Evolutionary conservation across 37 sponge, comb jelly and placozoan genomes (phyloP), one percentile per base, ranked within the genome.

Genomic region (Oopsacas minuta): DNA sequence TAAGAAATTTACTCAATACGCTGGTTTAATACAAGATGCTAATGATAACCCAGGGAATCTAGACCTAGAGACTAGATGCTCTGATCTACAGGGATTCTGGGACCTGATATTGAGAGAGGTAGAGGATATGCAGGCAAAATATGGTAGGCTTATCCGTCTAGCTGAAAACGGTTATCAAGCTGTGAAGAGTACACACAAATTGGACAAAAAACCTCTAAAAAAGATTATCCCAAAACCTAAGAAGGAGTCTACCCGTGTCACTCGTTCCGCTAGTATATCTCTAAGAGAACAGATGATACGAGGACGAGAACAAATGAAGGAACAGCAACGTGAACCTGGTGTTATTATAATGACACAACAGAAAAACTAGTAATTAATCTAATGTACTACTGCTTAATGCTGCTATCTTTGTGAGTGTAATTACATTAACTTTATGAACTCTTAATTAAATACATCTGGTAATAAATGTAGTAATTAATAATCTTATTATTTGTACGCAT

Each of bases 101-200:
- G 75, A 61, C 75, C 75, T 61, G 75, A 61, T 61, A 32, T 34
- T 10, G 28, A 61, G 75, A 61, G 75, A 61, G 75, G 75, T 61
- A 34, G 75, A 61, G 75, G 75, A 12, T 34, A 61, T 61, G 75
- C 75, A 61, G 22, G 20, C 75, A 7, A 61, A 12, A 34, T 61
- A 61, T 34, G 28, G 75, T 34, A 61, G 22, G 75, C 75, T 61
- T n/a, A 61, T 61, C 75, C 7, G 75, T 3, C 75, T 61, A 61
- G 75, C 75, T 3, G 75, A 61, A 34, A 61, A 61, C 75, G 75
- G 75, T 7, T 61, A 61, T 61, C 28, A 61, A 61, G 75, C 75
- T 12, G 75, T 61, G 3, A 61, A 61, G 75, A 61, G 75, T 34
- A 61, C 75, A 34, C 75, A 61, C 75, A 61, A 61, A n/a, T 3